These are phyloP conservation scores for Neomonachus schauinslandi DNA, from an alignment of 2,113 vertebrate species.

Conservation along the genomic window DNA sequence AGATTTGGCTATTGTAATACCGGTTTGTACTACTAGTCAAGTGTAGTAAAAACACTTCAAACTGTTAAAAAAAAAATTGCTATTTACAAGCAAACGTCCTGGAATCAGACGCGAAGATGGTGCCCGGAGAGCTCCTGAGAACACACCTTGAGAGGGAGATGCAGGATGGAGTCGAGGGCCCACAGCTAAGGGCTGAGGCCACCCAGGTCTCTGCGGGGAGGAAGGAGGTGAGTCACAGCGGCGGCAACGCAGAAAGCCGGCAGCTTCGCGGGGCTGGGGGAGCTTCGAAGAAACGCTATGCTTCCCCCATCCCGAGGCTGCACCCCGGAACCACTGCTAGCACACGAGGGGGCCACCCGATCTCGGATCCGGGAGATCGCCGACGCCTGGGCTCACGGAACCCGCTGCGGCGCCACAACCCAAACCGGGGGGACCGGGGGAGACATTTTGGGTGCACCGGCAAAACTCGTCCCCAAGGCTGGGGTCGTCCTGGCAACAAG, in stretches of 20 bases:
- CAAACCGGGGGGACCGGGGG: neutral
- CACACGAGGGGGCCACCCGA: fast-evolving
- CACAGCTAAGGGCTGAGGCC: neutral
- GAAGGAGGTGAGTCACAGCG: neutral
- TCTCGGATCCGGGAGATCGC: neutral
- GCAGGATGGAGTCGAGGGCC: too few relatives aligned
- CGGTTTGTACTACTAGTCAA: neutral
- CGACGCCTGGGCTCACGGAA: neutral
- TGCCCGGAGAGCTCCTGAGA: too few relatives aligned
- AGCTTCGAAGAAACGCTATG: neutral
- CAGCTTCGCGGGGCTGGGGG: neutral
- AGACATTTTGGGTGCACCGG: neutral
- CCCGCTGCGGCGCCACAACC: neutral
- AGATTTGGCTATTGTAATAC: neutral
- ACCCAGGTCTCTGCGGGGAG: neutral
- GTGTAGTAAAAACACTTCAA: neutral
- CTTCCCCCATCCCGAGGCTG: too few relatives aligned
- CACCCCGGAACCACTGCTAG: neutral
- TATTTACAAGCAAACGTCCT: neutral
- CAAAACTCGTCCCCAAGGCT: neutral
- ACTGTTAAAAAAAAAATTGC: neutral
- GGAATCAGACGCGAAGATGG: neutral
- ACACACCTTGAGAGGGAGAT: neutral
- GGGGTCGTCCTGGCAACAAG: neutral
- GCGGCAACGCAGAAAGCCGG: too few relatives aligned